Evolutionary conservation across 1,140 invertebrate genomes (phyloP).

Genomic region (Mizuhopecten yessoensis): DNA sequence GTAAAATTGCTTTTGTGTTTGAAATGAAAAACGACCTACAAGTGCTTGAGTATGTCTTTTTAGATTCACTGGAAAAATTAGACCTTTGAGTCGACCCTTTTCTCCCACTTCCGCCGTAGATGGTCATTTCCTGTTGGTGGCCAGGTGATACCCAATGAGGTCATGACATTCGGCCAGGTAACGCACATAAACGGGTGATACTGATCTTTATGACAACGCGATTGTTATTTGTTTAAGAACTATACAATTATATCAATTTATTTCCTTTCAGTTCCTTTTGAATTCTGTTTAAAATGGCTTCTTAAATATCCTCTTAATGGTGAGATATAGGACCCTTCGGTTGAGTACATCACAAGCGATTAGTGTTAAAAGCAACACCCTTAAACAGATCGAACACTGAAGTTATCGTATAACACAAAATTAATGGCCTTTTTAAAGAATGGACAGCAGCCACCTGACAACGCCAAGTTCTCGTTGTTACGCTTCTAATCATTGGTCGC

Average conservation of each 20-base stretch:
- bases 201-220: not conserved
- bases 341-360: not conserved
- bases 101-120: not conserved
- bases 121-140: not conserved
- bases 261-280: not conserved
- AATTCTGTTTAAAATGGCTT: not conserved
- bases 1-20: too few relatives aligned
- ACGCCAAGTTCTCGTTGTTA: slow-evolving; percentile 33
- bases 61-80: too few relatives aligned
- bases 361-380: not conserved
- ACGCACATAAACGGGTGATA: not conserved
- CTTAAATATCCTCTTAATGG: slow-evolving; percentile 28
- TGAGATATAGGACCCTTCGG: not conserved
- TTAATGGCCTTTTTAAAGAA: slow-evolving; percentile 26
- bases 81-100: not conserved
- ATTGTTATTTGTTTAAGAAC: not conserved
- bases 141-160: slow-evolving; percentile 17
- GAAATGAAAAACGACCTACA: too few relatives aligned
- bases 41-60: too few relatives aligned
- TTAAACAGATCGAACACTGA: slow-evolving; percentile 8
- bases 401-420: slow-evolving; percentile 39
- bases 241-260: not conserved
- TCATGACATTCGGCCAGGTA: slow-evolving; percentile 23
- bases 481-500: slow-evolving; percentile 4
- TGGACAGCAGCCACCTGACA: slow-evolving; percentile 21